phyloP scores from a whole-genome alignment of 2,797 vertebrate species.

The Nannoperca obscura region DNA sequence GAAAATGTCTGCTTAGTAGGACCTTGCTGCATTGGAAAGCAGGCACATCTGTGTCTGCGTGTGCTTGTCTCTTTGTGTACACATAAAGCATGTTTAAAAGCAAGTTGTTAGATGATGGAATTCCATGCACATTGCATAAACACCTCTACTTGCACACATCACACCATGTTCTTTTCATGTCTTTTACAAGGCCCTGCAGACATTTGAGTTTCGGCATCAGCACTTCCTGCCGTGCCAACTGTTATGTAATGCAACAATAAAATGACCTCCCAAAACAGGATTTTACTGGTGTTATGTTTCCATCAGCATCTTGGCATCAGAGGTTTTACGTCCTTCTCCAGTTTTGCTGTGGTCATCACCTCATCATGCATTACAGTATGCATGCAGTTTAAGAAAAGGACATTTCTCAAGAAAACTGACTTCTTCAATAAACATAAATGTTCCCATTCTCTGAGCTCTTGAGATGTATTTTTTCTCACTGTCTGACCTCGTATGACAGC shows the following conservation, averaged over 20 bases:
- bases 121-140: slow-evolving; percentile 15
- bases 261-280: slow-evolving; percentile 35
- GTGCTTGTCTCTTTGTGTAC: not conserved
- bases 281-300: slow-evolving; percentile 28
- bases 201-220: not conserved
- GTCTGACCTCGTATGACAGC: not conserved
- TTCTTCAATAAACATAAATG: not conserved
- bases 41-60: not conserved
- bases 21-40: not conserved
- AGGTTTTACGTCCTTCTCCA: slow-evolving; percentile 3
- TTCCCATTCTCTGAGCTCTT: not conserved
- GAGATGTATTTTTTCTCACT: not conserved
- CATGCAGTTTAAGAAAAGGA: not conserved
- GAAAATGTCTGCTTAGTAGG: not conserved
- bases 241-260: slow-evolving; percentile 58
- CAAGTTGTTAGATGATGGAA: not conserved
- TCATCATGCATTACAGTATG: not conserved
- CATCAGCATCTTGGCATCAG: slow-evolving; percentile 35
- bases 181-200: slow-evolving; percentile 53
- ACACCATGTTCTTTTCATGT: slow-evolving; percentile 20
- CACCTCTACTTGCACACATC: not conserved
- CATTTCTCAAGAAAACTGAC: not conserved
- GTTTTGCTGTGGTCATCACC: not conserved
- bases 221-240: slow-evolving; percentile 36
- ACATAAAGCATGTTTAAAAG: slow-evolving; percentile 7